Evolutionary conservation across 2,888 invertebrate genomes (phyloP).

Genomic region (Reticulitermes lucifugus): DNA sequence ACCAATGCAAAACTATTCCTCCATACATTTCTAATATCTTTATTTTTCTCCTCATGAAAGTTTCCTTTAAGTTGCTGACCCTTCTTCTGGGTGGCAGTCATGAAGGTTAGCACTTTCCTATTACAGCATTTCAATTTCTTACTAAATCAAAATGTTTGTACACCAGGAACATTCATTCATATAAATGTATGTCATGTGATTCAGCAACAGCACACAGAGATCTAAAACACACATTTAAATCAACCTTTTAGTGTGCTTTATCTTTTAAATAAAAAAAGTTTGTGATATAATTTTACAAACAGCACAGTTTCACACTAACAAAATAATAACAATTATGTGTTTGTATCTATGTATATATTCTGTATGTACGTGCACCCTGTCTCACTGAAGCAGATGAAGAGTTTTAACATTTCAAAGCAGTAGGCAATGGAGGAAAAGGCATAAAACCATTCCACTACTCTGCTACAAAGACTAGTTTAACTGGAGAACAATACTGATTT

Average conservation of each 20-base stretch:
- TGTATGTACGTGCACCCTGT: slow-evolving; percentile 32
- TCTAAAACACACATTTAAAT: slow-evolving; percentile 16
- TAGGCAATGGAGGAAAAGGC: background rate
- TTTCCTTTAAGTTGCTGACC: too few species aligned
- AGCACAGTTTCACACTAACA: slow-evolving; percentile 38
- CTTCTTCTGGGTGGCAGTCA: slow-evolving; percentile 7
- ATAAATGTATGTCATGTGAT: background rate
- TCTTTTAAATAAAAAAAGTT: slow-evolving; percentile 7
- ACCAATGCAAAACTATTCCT: background rate
- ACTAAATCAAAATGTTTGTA: background rate
- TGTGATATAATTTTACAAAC: slow-evolving; percentile 9
- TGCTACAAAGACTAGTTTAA: slow-evolving; percentile 3
- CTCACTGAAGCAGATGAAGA: background rate
- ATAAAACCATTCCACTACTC: background rate
- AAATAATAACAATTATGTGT: slow-evolving; percentile 24
- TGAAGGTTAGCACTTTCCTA: slow-evolving; percentile 6
- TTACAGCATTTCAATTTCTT: too few species aligned
- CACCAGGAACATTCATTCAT: background rate
- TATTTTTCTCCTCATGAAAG: background rate
- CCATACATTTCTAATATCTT: background rate
- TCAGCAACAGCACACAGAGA: background rate
- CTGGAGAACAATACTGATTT: background rate
- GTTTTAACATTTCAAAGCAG: background rate
- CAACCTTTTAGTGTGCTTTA: background rate
- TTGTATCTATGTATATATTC: slow-evolving; percentile 28